Evolutionary conservation across 2,113 vertebrate genomes (phyloP), one percentile per base, ranked within the genome.

Genomic region (Corvus cornix): DNA sequence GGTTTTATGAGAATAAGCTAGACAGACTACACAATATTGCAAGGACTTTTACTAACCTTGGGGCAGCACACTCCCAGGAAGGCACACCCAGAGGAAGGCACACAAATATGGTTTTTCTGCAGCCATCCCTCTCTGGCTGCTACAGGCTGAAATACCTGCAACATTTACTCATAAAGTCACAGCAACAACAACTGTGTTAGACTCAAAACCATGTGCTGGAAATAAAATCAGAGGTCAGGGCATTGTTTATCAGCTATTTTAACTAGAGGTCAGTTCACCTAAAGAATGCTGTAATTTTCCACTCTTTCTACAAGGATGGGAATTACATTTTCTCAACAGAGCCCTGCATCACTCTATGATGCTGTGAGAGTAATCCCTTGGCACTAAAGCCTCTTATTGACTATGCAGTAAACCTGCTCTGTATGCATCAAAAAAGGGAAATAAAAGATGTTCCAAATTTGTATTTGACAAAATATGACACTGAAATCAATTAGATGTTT

Each of bases 251-350:
- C 64, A 93, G 53, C 82, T 89, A 24, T 76, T 96, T 85, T 91
- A 94, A 84, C 72, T 51, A 87, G 63, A 96, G 93, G 70, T 87
- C 95, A 89, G 67, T 39, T 48, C 35, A 16, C 91, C 74, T 92
- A 87, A 90, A 89, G 94, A 84, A 90, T 94, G 78, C 88, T 87
- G 93, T 97, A 95, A 95, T 95, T 97, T 97, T 97, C 96, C 95
- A 90, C 83, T 94, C 66, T 93, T 96, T 89, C 76, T 87, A 69
- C 83, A 87, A 91, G 90, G 83, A 81, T 12, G 1, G 58, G 86
- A 96, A 96, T 96, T 84, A 89, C 79, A 93, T 93, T 89, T 94
- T 37, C 92, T 82, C 91, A 69, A 60, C 49, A 86, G 31, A 87
- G 81, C 55, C 55, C 62, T 95, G 89, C 84, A 93, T 96, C 90